A percentile compares a stretch with the other conserved stretches of the same genome.
Conservation (phyloP, 2,797 vertebrate species). For the Muscicapa striata region DNA sequence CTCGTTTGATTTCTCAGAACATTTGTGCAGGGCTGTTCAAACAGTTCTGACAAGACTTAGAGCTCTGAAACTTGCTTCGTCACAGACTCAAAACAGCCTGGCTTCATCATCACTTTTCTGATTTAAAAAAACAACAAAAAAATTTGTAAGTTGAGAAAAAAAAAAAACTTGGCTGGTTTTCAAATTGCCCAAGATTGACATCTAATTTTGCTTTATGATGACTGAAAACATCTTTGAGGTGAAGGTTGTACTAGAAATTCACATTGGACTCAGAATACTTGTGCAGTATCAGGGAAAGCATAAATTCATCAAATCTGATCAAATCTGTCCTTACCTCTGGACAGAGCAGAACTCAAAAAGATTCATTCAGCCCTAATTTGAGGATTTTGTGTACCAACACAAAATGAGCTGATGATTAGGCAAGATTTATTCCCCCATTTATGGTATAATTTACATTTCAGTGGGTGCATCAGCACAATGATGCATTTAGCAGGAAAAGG, state of each 20-base stretch:
- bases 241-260: not conserved
- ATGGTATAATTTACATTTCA: slow-evolving; percentile 6
- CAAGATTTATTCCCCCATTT: not conserved
- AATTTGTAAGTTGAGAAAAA: not conserved
- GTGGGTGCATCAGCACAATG: not conserved
- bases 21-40: slow-evolving; percentile 33
- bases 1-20: slow-evolving; percentile 52
- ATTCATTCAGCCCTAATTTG: not conserved
- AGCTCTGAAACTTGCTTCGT: slow-evolving; percentile 1
- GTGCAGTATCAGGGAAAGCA: not conserved
- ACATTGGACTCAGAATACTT: not conserved
- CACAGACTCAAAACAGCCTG: not conserved
- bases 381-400: not conserved
- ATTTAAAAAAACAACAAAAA: not conserved
- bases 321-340: not conserved
- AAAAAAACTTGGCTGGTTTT: not conserved
- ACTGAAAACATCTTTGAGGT: not conserved
- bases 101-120: not conserved
- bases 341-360: not conserved
- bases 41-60: not conserved
- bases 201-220: not conserved
- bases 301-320: not conserved
- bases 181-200: not conserved
- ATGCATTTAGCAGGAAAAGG: not conserved
- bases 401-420: slow-evolving; percentile 9